Conservation (phyloP, 2,888 invertebrate genomes). For the Metellina segmentata region DNA sequence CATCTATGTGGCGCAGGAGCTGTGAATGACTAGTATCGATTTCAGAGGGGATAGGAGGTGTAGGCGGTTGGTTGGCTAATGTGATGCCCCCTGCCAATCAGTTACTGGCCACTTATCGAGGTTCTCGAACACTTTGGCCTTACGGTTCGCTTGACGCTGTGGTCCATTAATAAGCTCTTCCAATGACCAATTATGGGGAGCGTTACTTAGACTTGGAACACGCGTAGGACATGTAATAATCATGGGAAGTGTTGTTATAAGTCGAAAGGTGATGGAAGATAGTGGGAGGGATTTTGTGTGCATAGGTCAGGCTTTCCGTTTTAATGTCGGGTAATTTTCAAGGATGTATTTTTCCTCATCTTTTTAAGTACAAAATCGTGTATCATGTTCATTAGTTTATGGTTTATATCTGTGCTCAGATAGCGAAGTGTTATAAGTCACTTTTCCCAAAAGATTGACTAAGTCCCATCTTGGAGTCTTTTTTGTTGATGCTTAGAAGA, state of each 20-base stretch:
- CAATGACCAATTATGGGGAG: slow-evolving; percentile 16
- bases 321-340: background rate
- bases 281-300: background rate
- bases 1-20: background rate
- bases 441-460: too few species aligned
- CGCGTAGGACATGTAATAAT: background rate
- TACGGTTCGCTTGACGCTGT: slow-evolving; percentile 53
- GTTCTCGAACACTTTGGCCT: slow-evolving; percentile 38
- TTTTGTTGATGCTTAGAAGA: too few species aligned
- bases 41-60: slow-evolving; percentile 11
- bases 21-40: slow-evolving; percentile 49
- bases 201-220: background rate
- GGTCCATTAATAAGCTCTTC: slow-evolving; percentile 31
- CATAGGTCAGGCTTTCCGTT: background rate
- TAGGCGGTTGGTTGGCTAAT: background rate
- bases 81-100: slow-evolving; percentile 47
- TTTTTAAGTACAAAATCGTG: too few species aligned
- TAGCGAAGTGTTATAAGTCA: too few species aligned
- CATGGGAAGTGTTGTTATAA: background rate
- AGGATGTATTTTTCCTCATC: too few species aligned
- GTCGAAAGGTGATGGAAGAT: background rate
- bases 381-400: too few species aligned
- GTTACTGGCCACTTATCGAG: slow-evolving; percentile 60
- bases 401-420: too few species aligned
- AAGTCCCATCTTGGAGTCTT: too few species aligned